Evolutionary conservation across 1,140 invertebrate species (phyloP), one percentile per base, ranked within the genome.

Genomic region (Pomacea maculata): DNA sequence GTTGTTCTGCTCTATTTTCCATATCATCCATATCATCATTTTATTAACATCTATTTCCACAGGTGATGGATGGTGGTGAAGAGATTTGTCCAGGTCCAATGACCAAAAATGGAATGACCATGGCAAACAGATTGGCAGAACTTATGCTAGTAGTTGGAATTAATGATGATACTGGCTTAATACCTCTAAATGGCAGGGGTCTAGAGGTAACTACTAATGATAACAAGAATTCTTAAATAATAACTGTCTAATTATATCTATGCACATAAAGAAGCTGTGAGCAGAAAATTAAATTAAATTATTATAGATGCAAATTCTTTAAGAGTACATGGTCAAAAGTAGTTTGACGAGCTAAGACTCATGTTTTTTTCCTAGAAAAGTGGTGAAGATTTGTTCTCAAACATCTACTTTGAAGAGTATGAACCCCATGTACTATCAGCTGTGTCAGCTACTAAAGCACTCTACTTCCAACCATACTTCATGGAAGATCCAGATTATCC

Each of bases 381-480:
- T 78, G 76, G 71, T 68, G 81, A 84, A 8, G 76, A 80, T 12
- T 55, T 68, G 5, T 70, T 85, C 8, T 73, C 80, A 9, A 83
- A 83, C 64, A n/a, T 87, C n/a, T 87, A 82, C 68, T n/a, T 78
- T 17, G n/a, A 81, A 19, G 68, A 83, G 6, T 88, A 85, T 74
- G 84, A 88, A 61, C 85, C 88, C 21, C 87, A 86, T 54, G 86
- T 89, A 11, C 75, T 89, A n/a, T 82, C 86, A 5, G 87, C 86
- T 7, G 75, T 87, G 10, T 86, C 87, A 2, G 67, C 85, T 11
- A 83, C 82, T 17, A 85, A 83, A 12, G 87, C 87, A 63, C 78
- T 86, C 63, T 82, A 86, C 75, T 88, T 88, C 67, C 84, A 87
- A 65, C 85, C 85, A 0, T 76, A 71, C 73, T 63, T 85, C 8